Evolutionary conservation across 2,888 invertebrate genomes (phyloP), one percentile per base, ranked within the genome.

Genomic region (Sarcophaga variegata): DNA sequence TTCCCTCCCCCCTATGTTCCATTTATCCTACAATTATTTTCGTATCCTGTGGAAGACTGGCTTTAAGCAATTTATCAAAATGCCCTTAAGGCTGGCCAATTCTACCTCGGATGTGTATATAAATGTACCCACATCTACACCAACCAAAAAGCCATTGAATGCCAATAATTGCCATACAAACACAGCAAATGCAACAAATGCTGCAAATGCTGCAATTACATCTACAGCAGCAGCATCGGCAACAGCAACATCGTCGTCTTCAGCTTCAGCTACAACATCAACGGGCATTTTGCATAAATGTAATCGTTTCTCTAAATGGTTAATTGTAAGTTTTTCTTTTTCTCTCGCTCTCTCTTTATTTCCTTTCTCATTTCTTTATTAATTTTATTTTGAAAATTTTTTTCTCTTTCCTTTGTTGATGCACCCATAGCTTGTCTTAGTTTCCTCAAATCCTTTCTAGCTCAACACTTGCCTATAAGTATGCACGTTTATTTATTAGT

Each of bases 271-370:
- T 37, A 60, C 83, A 49, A 72, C 83, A 71, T 66, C 83, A 71
- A 71, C 86, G 62, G 81, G 87, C 71, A 78, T 84, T 70, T 79
- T 79, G 10, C 75, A 84, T 84, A 87, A 87, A 74, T 74, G 81
- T 54, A 80, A 77, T 47, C 79, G 80, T 22, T 66, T 87, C 22
- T 84, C 81, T 70, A 87, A 84, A 71, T 87, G 87, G 84, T 87
- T 84, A 79, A 84, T 81, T 84, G 87, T 87, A 87, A 87, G 87
- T 87, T 84, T 60, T 75, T 59, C 8, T 66, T 60, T 67, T 22
- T 20, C 4, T 54, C 10, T 54, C 54, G 14, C 10, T 54, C 17
- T 54, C 2, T 54, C 14, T 54, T 54, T 4, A 54, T 54, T 4
- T 54, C 5, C 84, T 79, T 60, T 70, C 27, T 14, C 45, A 60